phyloP scores from a whole-genome alignment of 2,888 invertebrate genomes.

The Drosophila kanekoi region DNA sequence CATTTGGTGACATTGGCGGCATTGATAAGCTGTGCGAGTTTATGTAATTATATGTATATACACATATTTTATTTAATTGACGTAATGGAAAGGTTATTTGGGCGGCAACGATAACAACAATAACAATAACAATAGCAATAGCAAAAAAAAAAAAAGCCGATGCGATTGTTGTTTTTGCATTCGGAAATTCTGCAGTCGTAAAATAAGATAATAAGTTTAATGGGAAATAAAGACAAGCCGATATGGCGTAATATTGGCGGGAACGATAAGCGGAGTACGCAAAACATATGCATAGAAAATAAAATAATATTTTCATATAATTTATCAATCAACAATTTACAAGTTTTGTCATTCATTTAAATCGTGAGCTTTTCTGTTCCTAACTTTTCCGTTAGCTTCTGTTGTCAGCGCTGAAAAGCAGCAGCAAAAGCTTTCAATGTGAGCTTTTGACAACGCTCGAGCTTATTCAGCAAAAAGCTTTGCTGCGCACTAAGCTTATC shows the following conservation, averaged over 20 bases:
- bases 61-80: conserved; percentile 67
- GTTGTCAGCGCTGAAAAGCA: conserved; percentile 24
- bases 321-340: not conserved
- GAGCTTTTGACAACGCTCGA: conserved; percentile 40
- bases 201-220: conserved; percentile 15
- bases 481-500: conserved; percentile 8
- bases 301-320: not conserved
- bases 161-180: conserved; percentile 18
- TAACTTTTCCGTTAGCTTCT: conserved; percentile 32
- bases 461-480: conserved; percentile 63
- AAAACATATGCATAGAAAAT: not conserved
- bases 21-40: conserved; percentile 62
- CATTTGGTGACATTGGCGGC: conserved; percentile 57
- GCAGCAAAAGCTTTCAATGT: conserved; percentile 27
- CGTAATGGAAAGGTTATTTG: conserved; percentile 71
- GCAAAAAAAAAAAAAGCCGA: conserved; percentile 8
- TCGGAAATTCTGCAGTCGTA: conserved; percentile 12
- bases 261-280: not conserved
- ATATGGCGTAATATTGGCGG: not conserved
- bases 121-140: conserved; percentile 20
- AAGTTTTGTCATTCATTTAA: not conserved
- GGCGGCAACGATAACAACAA: conserved; percentile 51
- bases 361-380: not conserved
- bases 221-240: not conserved
- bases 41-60: conserved; percentile 58